Conservation (phyloP, 2,113 vertebrate genomes). For the Heloderma charlesbogerti region DNA sequence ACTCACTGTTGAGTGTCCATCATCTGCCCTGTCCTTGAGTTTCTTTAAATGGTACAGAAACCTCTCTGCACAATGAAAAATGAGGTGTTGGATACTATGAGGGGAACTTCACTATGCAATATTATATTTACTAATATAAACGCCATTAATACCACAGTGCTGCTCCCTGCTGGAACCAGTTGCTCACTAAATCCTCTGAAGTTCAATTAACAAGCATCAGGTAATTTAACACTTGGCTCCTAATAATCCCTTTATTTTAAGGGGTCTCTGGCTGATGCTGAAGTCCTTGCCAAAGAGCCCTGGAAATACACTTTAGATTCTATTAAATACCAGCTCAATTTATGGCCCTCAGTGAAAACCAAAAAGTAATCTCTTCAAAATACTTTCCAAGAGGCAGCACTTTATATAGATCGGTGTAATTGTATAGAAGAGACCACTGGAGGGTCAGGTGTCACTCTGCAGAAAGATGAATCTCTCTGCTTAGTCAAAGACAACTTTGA, state of each 20-base stretch:
- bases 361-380: constrained; percentile 71
- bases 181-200: constrained; percentile 70
- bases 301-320: constrained; percentile 71
- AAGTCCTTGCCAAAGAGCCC: constrained; percentile 61
- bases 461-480: constrained; percentile 55
- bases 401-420: constrained; percentile 73
- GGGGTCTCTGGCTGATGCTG: constrained; percentile 62
- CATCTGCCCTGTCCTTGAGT: neutral
- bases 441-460: constrained; percentile 68
- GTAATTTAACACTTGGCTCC: constrained; percentile 74
- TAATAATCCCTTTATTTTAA: constrained; percentile 78
- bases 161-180: constrained; percentile 65
- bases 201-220: constrained; percentile 73
- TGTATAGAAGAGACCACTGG: constrained; percentile 60
- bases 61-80: constrained; percentile 20
- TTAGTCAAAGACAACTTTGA: constrained; percentile 18
- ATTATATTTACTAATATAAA: constrained; percentile 67
- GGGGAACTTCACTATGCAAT: constrained; percentile 48
- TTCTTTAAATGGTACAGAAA: constrained; percentile 15
- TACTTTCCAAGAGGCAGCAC: constrained; percentile 73
- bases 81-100: constrained; percentile 34
- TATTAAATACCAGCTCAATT: constrained; percentile 74
- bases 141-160: constrained; percentile 60
- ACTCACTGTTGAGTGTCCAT: neutral
- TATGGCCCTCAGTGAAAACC: constrained; percentile 69